Conservation (phyloP, 2,797 vertebrate species). For the Columba guinea region DNA sequence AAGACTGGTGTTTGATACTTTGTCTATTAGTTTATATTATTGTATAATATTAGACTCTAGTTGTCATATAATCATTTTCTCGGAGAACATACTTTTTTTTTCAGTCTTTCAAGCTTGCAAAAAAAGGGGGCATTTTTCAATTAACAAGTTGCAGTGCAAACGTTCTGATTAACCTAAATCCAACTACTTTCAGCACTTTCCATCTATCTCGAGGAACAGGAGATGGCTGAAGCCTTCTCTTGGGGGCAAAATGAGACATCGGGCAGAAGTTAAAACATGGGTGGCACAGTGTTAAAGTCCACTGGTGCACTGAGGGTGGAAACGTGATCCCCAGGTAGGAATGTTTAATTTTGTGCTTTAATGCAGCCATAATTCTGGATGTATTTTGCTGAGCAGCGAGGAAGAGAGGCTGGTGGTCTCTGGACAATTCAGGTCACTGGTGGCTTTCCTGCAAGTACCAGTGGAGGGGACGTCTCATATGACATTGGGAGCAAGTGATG, state of each 20-base stretch:
- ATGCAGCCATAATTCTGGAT: no score
- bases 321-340: no score
- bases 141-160: background rate
- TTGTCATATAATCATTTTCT: background rate
- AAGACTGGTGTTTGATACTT: background rate
- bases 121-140: background rate
- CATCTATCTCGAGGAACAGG: background rate
- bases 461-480: background rate
- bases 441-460: background rate
- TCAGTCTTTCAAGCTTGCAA: background rate
- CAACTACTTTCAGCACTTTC: background rate
- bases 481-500: background rate
- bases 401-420: no score
- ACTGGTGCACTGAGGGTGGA: no score
- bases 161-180: background rate
- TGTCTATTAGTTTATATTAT: background rate
- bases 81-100: background rate
- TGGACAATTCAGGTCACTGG: background rate
- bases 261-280: no score
- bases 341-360: no score
- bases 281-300: no score
- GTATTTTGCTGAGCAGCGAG: no score
- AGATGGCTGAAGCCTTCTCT: background rate
- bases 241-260: no score
- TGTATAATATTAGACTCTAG: background rate